Evolutionary conservation across 2,888 invertebrate species (phyloP).

Genomic region (Asteroscopus sphinx): DNA sequence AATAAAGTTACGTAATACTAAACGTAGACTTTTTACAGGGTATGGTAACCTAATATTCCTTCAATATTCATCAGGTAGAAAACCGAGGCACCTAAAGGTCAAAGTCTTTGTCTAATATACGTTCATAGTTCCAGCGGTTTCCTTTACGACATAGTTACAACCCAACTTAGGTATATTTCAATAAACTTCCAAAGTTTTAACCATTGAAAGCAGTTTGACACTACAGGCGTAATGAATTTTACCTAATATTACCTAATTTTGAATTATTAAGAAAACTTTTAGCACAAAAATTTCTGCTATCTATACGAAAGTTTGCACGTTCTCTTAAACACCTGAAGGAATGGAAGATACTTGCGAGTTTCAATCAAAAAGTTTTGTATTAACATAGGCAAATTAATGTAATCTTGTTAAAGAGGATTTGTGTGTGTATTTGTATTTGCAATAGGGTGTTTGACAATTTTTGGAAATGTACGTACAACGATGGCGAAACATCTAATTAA

Average conservation of each 20-base stretch:
- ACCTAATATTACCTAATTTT: constrained; percentile 27
- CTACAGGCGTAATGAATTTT: constrained; percentile 31
- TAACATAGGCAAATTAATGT: neutral
- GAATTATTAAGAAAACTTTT: constrained; percentile 29
- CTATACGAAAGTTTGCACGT: constrained; percentile 25
- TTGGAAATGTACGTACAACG: too few species aligned
- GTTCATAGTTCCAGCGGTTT: constrained; percentile 44
- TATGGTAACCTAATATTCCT: constrained; percentile 19
- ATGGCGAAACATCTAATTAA: too few species aligned
- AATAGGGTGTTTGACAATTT: too few species aligned
- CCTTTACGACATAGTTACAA: constrained; percentile 38
- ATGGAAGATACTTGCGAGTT: constrained; percentile 16
- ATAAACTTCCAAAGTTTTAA: constrained; percentile 41
- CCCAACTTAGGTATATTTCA: constrained; percentile 41
- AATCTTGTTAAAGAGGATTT: too few species aligned
- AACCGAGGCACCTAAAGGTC: constrained; percentile 1
- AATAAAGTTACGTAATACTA: too few species aligned
- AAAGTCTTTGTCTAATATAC: constrained; percentile 20
- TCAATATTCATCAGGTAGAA: constrained; percentile 27
- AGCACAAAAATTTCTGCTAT: constrained; percentile 11
- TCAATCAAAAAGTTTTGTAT: constrained; percentile 37
- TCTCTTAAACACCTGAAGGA: constrained; percentile 17
- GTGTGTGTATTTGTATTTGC: too few species aligned
- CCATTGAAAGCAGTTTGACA: constrained; percentile 35
- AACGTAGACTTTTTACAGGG: too few species aligned